Percentiles rank a stretch among this genome's conserved stretches.
Evolutionary conservation across 2,888 invertebrate genomes (phyloP).

Genomic region (Thymelicus sylvestris): DNA sequence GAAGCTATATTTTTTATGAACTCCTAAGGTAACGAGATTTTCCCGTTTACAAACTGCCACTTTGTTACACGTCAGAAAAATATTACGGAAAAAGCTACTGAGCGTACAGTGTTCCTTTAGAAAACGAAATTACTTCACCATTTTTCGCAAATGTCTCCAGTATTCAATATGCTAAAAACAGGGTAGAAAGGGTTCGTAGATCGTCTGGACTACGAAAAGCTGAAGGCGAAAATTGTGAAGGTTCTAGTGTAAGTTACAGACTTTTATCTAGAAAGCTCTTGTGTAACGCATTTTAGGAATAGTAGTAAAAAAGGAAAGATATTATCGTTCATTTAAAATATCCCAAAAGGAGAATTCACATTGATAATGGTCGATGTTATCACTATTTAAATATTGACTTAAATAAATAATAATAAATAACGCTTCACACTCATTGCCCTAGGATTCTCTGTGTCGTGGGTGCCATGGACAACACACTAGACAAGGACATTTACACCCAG

Average conservation of each 20-base stretch:
- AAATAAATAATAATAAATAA: no score
- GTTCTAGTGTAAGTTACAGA: slow-evolving; percentile 43
- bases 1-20: slow-evolving; percentile 15
- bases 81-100: slow-evolving; percentile 24
- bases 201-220: slow-evolving; percentile 50
- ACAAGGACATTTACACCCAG: no score
- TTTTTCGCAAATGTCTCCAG: slow-evolving; percentile 46
- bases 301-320: no score
- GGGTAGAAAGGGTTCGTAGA: slow-evolving; percentile 60
- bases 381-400: no score
- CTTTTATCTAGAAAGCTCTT: slow-evolving; percentile 1
- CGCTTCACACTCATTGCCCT: no score
- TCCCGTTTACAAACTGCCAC: slow-evolving; percentile 23
- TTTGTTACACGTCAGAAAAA: slow-evolving; percentile 32
- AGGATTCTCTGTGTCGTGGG: no score
- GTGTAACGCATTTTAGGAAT: background rate
- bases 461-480: no score
- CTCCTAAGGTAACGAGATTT: slow-evolving; percentile 20
- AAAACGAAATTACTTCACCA: slow-evolving; percentile 43
- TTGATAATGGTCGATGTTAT: no score
- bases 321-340: no score
- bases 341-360: no score
- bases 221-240: slow-evolving; percentile 48
- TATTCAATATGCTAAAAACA: slow-evolving; percentile 64
- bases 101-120: slow-evolving; percentile 29